These are phyloP conservation scores for Proctacanthus coquilletti DNA, from an alignment of 1,140 invertebrate genomes.

Conservation along the genomic window DNA sequence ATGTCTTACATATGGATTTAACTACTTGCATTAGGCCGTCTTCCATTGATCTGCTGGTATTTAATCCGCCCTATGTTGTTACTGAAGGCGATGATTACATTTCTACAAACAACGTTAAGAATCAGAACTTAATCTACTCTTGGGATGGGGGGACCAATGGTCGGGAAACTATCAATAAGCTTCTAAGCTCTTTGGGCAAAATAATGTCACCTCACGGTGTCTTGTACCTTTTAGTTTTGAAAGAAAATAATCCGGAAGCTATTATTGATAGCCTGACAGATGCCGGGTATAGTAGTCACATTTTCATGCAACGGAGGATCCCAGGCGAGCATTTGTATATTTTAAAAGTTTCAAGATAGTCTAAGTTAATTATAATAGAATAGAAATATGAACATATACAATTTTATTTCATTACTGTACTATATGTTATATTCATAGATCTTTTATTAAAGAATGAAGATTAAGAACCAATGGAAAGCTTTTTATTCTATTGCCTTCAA, in stretches of 20 bases:
- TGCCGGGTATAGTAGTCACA: conserved; percentile 41
- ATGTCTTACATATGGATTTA: conserved; percentile 55
- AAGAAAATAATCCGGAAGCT: conserved; percentile 70
- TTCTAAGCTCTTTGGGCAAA: conserved; percentile 49
- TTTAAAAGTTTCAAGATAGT: too few species aligned
- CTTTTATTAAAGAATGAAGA: too few species aligned
- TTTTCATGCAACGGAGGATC: conserved; percentile 48
- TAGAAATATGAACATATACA: too few species aligned
- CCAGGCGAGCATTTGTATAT: conserved; percentile 34
- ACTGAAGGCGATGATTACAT: conserved; percentile 46
- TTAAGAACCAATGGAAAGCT: too few species aligned
- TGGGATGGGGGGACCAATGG: conserved; percentile 79
- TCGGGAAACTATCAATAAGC: conserved; percentile 59
- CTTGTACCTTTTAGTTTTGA: conserved; percentile 72
- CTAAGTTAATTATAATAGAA: too few species aligned
- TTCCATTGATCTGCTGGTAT: conserved; percentile 73
- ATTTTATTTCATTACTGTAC: too few species aligned
- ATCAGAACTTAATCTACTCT: conserved; percentile 38
- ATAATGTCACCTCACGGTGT: conserved; percentile 53
- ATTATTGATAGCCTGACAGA: conserved; percentile 44
- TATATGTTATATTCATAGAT: too few species aligned
- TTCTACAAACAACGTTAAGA: not conserved
- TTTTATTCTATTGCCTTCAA: too few species aligned
- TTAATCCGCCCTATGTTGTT: conserved; percentile 96
- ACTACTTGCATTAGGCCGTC: conserved; percentile 31